Evolutionary conservation across 2,797 vertebrate genomes (phyloP).

Genomic region (Pantherophis vulpinus): DNA sequence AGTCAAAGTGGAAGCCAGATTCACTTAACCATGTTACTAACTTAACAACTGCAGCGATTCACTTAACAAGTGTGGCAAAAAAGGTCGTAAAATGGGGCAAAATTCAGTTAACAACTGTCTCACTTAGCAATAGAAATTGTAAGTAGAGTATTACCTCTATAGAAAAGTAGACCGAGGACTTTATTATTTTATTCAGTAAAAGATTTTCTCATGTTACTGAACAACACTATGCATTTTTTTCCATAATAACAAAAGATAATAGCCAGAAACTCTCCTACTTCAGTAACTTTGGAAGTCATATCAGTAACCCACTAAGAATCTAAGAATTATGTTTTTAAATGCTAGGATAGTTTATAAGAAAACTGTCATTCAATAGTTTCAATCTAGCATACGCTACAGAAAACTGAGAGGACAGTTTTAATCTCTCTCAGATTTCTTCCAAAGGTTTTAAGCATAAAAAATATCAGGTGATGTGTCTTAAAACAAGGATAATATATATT

Average conservation of each 20-base stretch:
- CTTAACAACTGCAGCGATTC: not conserved
- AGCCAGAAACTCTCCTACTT: not conserved
- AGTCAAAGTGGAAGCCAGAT: not conserved
- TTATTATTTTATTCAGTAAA: not conserved
- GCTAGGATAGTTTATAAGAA: not conserved
- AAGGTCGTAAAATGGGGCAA: not conserved
- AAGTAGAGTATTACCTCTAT: not conserved
- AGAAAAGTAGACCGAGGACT: not conserved
- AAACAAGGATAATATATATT: not conserved
- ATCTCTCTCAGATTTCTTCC: not conserved
- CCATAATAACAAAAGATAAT: not conserved
- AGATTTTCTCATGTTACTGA: not conserved
- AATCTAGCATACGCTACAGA: not conserved
- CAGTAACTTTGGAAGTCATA: not conserved
- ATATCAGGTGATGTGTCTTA: not conserved
- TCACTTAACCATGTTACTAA: not conserved
- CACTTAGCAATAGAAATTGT: not conserved
- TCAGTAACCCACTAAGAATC: not conserved
- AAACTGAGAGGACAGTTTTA: not conserved
- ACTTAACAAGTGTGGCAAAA: not conserved
- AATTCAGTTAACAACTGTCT: not conserved
- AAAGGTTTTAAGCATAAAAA: not conserved
- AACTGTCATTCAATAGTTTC: not conserved
- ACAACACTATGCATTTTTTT: not conserved
- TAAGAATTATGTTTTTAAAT: not conserved